phyloP scores from a whole-genome alignment of 2,797 vertebrate genomes.

The Gobionotothen gibberifrons region DNA sequence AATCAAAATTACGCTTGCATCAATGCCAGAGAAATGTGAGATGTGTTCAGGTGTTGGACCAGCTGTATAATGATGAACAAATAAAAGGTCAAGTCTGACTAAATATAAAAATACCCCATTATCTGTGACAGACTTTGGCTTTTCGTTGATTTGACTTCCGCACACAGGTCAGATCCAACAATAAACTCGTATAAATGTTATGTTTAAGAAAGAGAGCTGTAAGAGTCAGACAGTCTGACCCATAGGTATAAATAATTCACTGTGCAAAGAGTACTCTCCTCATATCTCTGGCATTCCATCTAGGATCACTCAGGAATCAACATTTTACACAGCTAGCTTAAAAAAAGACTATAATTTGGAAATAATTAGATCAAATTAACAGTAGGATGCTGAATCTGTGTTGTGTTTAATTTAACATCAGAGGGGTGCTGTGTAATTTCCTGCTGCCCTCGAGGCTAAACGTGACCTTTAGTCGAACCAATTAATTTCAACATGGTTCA shows the following conservation, averaged over 20 bases:
- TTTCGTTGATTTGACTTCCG: conserved; percentile 15
- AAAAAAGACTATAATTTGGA: neutral
- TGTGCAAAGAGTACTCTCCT: conserved; percentile 18
- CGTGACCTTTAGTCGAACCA: conserved; percentile 19
- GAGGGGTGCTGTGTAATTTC: too few relatives aligned
- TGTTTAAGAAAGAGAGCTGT: neutral
- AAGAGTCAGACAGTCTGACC: conserved; percentile 21
- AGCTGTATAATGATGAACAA: neutral
- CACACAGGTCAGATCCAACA: conserved; percentile 5
- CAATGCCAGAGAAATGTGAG: neutral
- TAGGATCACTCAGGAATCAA: neutral
- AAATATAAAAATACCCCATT: neutral
- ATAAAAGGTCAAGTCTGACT: neutral
- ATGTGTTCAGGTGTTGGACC: neutral
- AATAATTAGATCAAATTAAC: too few relatives aligned
- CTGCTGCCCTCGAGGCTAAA: too few relatives aligned
- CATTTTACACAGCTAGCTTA: neutral
- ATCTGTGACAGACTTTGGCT: conserved; percentile 7
- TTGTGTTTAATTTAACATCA: conserved; percentile 9
- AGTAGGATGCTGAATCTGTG: neutral
- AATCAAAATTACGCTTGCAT: neutral
- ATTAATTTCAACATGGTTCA: conserved; percentile 16
- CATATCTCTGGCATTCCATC: neutral
- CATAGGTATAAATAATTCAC: conserved; percentile 36
- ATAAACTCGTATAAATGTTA: neutral